A percentile compares a stretch with the other conserved stretches of the same genome.
phyloP scores from a whole-genome alignment of 2,113 vertebrate genomes.

The Calyptommatus sinebrachiatus region DNA sequence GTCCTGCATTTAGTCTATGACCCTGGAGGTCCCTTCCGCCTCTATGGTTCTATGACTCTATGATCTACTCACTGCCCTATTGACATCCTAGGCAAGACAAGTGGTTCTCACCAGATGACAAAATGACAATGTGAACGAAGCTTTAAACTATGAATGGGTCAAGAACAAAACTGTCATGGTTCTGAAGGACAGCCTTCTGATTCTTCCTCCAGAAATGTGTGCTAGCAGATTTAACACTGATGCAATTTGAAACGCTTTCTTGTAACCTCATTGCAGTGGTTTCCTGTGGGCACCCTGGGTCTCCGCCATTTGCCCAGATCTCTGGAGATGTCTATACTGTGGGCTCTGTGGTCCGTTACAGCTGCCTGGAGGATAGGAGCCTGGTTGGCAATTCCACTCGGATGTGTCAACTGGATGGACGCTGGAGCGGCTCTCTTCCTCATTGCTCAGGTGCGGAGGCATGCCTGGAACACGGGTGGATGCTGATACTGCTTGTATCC shows the following conservation, averaged over 20 bases:
- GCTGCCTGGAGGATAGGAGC: slow-evolving; percentile 80
- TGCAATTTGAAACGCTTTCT: background rate
- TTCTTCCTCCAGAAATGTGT: rapidly evolving
- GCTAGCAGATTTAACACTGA: rapidly evolving
- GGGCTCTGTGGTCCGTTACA: slow-evolving; percentile 90
- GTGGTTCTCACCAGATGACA: background rate
- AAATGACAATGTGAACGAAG: background rate
- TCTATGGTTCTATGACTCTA: too few species aligned
- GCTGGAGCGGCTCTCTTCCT: slow-evolving; percentile 92
- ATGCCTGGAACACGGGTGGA: background rate
- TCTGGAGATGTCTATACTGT: slow-evolving; percentile 86
- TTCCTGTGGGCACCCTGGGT: slow-evolving; percentile 89
- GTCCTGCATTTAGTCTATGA: too few species aligned
- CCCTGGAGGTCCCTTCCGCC: too few species aligned
- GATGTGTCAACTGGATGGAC: slow-evolving; percentile 91
- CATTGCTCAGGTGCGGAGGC: slow-evolving; percentile 90
- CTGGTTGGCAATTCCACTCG: slow-evolving; percentile 90
- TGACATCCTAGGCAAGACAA: too few species aligned
- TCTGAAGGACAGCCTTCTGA: background rate
- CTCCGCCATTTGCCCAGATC: slow-evolving; percentile 87
- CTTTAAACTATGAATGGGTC: background rate
- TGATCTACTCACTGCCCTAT: too few species aligned
- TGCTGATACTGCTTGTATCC: rapidly evolving
- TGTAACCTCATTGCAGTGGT: slow-evolving; percentile 78
- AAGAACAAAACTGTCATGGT: background rate